A percentile compares a stretch with the other conserved stretches of the same genome.
phyloP scores from a whole-genome alignment of 2,797 vertebrate genomes.

The Hypotaenidia philippensis region DNA sequence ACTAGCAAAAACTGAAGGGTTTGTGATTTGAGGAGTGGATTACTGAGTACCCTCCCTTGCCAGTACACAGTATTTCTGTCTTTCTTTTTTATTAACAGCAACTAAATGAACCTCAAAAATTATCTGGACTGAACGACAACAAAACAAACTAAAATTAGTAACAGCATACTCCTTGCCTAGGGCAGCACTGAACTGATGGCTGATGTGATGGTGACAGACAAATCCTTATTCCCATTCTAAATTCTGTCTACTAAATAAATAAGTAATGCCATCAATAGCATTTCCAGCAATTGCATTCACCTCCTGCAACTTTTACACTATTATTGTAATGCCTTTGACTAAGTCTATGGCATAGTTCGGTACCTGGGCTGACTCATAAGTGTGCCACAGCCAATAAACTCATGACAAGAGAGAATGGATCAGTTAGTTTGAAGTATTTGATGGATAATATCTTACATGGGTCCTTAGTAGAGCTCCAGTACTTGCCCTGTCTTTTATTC shows the following conservation, averaged over 20 bases:
- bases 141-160: constrained; percentile 72
- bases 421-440: neutral
- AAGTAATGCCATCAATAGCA: constrained; percentile 60
- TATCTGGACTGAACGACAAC: constrained; percentile 61
- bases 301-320: constrained; percentile 36
- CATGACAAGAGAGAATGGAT: neutral
- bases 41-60: constrained; percentile 14
- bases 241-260: constrained; percentile 71
- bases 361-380: neutral
- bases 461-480: neutral
- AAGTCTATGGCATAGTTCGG: neutral
- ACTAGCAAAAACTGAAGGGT: neutral
- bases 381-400: neutral
- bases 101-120: constrained; percentile 71
- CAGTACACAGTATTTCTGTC: constrained; percentile 21
- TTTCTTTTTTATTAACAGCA: constrained; percentile 48
- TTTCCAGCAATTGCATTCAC: constrained; percentile 37
- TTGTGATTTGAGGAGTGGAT: neutral
- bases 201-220: constrained; percentile 75
- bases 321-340: constrained; percentile 7
- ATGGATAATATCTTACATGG: neutral
- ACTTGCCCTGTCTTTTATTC: neutral
- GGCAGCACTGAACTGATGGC: constrained; percentile 40
- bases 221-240: constrained; percentile 72
- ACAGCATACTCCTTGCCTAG: constrained; percentile 65